Percentiles rank a stretch among this genome's conserved stretches.
Evolutionary conservation across 2,888 invertebrate species (phyloP).

Genomic region (Calliphora vomitoria): DNA sequence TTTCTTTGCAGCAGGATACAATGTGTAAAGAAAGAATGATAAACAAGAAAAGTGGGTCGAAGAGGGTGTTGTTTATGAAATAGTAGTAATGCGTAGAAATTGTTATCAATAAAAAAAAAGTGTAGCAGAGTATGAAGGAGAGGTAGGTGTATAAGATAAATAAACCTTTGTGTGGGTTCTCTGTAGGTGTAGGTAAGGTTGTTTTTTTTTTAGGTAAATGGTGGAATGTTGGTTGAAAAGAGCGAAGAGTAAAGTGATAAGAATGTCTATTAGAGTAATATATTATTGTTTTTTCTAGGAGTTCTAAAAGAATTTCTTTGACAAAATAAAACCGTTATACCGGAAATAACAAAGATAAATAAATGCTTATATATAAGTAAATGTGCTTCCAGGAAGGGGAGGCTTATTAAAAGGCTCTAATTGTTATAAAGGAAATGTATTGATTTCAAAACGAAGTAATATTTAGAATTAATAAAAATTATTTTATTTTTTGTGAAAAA

Average conservation of each 20-base stretch:
- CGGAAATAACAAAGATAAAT: not conserved
- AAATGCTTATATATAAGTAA: not conserved
- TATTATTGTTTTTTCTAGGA: not conserved
- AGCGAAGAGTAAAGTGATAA: not conserved
- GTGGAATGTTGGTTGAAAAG: not conserved
- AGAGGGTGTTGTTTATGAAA: conserved; percentile 28
- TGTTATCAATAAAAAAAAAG: not conserved
- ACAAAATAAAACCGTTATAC: not conserved
- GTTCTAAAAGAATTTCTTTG: not conserved
- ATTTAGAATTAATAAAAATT: too few relatives aligned
- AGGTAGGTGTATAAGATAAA: conserved; percentile 4
- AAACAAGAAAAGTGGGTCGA: conserved; percentile 20
- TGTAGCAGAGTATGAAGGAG: not conserved
- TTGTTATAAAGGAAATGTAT: too few relatives aligned
- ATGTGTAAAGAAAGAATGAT: not conserved
- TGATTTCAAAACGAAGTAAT: too few relatives aligned
- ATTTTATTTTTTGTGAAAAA: too few relatives aligned
- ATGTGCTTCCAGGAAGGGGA: too few relatives aligned
- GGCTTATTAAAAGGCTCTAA: too few relatives aligned
- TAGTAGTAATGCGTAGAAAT: not conserved
- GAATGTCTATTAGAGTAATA: not conserved
- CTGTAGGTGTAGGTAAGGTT: not conserved
- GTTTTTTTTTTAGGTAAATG: not conserved
- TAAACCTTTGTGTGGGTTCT: not conserved
- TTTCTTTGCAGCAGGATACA: conserved; percentile 44